phyloP scores from a whole-genome alignment of 2,888 invertebrate genomes.

The Odontomyia ornata region DNA sequence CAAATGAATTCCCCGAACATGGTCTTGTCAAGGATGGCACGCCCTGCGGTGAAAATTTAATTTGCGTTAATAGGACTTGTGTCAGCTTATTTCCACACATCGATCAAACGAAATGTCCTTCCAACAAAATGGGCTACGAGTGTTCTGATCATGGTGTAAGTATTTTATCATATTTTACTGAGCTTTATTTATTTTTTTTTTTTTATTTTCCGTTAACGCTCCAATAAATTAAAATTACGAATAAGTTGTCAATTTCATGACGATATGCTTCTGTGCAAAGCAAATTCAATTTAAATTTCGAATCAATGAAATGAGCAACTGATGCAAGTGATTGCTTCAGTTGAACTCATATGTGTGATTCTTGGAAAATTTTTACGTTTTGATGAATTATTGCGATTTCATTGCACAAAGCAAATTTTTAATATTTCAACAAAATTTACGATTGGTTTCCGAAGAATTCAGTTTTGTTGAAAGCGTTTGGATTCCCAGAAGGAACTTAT shows the following conservation, averaged over 20 bases:
- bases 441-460: too few relatives aligned
- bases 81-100: conserved; percentile 84
- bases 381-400: too few relatives aligned
- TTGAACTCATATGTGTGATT: background rate
- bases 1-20: conserved; percentile 75
- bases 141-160: conserved; percentile 97
- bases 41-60: conserved; percentile 89
- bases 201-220: background rate
- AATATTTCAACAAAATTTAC: too few relatives aligned
- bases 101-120: conserved; percentile 88
- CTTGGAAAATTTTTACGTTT: too few relatives aligned
- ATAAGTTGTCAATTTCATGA: background rate
- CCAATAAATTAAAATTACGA: background rate
- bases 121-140: conserved; percentile 85
- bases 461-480: too few relatives aligned
- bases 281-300: conserved; percentile 37
- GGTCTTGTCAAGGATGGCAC: conserved; percentile 95
- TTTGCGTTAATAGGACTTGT: conserved; percentile 95
- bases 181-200: too few relatives aligned
- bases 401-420: too few relatives aligned
- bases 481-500: too few relatives aligned
- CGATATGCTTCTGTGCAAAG: background rate
- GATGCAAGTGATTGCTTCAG: background rate
- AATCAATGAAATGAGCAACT: conserved; percentile 7
- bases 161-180: conserved; percentile 54